Evolutionary conservation across 2,888 invertebrate species (phyloP).

Genomic region (Lysandra bellargus): DNA sequence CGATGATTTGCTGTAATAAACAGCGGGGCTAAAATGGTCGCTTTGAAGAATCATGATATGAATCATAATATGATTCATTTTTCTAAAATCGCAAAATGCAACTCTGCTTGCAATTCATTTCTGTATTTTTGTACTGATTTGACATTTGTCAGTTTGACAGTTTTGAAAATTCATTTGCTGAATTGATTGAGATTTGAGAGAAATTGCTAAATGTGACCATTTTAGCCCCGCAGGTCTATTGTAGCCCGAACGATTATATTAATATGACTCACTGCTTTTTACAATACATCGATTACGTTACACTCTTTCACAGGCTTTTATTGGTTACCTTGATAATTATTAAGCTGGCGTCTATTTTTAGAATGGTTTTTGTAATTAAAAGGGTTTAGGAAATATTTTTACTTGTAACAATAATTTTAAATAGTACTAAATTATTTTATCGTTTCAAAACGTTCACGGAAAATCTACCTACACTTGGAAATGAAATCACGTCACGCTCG

Average conservation of each 20-base stretch:
- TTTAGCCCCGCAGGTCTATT: slow-evolving; percentile 41
- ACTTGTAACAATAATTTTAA: neutral
- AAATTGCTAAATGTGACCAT: too few species aligned
- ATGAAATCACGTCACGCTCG: neutral
- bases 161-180: too few species aligned
- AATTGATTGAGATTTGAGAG: too few species aligned
- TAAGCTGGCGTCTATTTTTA: neutral
- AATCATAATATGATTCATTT: too few species aligned
- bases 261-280: slow-evolving; percentile 56
- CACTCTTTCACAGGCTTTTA: slow-evolving; percentile 12
- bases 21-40: neutral
- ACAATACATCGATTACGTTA: slow-evolving; percentile 39
- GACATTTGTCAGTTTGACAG: too few species aligned
- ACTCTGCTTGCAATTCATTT: too few species aligned
- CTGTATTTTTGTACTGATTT: too few species aligned
- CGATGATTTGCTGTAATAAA: slow-evolving; percentile 55
- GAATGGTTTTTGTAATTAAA: neutral
- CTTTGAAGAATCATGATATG: too few species aligned
- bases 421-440: neutral
- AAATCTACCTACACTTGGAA: neutral
- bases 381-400: neutral
- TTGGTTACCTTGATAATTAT: slow-evolving; percentile 31
- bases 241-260: slow-evolving; percentile 46
- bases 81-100: too few species aligned
- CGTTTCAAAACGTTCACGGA: neutral